These are phyloP conservation scores for Propithecus perrieri DNA, from an alignment of 2,797 vertebrate species.

Conservation along the genomic window DNA sequence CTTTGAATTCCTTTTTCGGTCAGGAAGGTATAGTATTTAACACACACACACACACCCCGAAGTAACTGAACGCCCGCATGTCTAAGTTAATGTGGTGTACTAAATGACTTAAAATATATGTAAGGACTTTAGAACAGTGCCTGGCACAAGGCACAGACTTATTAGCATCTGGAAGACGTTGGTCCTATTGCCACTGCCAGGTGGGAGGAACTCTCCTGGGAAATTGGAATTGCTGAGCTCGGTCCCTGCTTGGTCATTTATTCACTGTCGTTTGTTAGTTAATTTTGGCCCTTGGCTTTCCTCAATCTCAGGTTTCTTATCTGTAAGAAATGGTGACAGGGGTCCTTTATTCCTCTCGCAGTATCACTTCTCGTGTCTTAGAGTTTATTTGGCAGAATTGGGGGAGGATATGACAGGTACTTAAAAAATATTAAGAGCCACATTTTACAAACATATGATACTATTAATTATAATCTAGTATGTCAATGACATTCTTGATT, in stretches of 20 bases:
- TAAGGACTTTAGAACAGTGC: not conserved
- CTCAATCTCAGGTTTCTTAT: not conserved
- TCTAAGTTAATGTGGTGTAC: not conserved
- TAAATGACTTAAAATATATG: conserved; percentile 2
- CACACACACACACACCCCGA: not conserved
- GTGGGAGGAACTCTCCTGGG: not conserved
- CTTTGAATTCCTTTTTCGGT: conserved; percentile 38
- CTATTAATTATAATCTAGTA: conserved; percentile 13
- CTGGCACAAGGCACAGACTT: not conserved
- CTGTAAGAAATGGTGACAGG: not conserved
- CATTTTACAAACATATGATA: not conserved
- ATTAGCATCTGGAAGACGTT: not conserved
- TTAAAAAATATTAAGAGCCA: conserved; percentile 45
- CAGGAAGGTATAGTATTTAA: not conserved
- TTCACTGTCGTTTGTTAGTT: not conserved
- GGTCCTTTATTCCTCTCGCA: not conserved
- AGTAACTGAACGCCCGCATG: not conserved
- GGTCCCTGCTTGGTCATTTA: not conserved
- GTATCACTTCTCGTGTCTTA: not conserved
- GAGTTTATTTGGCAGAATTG: not conserved
- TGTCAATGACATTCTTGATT: not conserved
- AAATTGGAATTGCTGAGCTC: not conserved
- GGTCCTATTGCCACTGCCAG: not conserved
- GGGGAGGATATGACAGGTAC: not conserved
- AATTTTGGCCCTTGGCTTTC: not conserved